These are phyloP conservation scores for Halichoerus grypus DNA, from an alignment of 2,113 vertebrate genomes.

Conservation along the genomic window DNA sequence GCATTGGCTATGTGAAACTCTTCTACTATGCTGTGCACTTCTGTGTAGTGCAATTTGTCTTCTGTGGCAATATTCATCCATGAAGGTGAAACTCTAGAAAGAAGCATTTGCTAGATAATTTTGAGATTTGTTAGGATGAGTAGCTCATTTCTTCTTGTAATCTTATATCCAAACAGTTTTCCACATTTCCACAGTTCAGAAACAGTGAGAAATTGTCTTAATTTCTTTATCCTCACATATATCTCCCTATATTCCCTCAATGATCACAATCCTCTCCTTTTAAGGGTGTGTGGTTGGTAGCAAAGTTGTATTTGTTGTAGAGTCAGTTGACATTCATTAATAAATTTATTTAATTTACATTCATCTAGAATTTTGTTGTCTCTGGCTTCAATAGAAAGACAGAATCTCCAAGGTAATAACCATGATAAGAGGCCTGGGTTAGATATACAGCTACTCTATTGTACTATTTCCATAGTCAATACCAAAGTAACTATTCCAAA, in stretches of 20 bases:
- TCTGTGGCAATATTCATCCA: background rate
- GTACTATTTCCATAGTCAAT: background rate
- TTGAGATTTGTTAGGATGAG: background rate
- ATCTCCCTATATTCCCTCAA: background rate
- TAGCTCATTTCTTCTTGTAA: background rate
- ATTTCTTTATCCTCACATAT: background rate
- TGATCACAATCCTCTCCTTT: background rate
- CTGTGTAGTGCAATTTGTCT: background rate
- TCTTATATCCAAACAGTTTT: background rate
- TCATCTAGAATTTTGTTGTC: background rate
- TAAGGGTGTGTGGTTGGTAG: background rate
- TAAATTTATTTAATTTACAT: background rate
- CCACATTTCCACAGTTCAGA: background rate
- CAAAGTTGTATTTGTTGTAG: background rate
- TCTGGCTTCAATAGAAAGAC: background rate
- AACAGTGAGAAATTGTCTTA: background rate
- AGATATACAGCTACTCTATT: background rate
- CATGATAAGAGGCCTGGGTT: background rate
- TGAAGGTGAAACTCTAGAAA: background rate
- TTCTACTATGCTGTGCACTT: background rate
- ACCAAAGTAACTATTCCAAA: background rate
- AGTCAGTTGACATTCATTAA: background rate
- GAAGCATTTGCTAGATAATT: background rate
- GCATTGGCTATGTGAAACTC: background rate
- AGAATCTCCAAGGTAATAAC: background rate